Conservation (phyloP, 1,140 invertebrate genomes). For the Papilio glaucus region DNA sequence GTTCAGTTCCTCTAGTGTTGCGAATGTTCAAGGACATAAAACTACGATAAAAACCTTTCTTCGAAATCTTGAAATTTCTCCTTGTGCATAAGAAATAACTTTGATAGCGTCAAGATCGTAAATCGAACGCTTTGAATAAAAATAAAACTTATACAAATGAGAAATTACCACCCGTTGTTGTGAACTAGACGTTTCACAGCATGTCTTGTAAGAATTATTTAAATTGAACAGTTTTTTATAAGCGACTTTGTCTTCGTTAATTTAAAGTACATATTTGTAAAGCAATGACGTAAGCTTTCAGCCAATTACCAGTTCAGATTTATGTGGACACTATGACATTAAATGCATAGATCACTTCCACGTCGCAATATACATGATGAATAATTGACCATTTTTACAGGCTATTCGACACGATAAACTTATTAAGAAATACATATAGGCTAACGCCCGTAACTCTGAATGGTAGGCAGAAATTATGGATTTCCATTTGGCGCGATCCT, state of each 20-base stretch:
- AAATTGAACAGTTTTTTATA: background rate
- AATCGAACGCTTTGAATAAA: conserved; percentile 39
- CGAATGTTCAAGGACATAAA: too few relatives aligned
- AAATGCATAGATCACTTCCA: conserved; percentile 61
- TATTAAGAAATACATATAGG: too few relatives aligned
- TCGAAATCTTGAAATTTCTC: background rate
- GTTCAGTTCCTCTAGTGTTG: too few relatives aligned
- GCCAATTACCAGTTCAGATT: conserved; percentile 53
- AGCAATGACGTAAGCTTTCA: conserved; percentile 41
- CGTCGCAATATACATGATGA: too few relatives aligned
- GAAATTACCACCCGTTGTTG: conserved; percentile 66
- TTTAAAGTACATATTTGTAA: conserved; percentile 44
- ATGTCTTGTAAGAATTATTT: conserved; percentile 12
- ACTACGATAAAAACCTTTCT: too few relatives aligned
- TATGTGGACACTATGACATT: conserved; percentile 52
- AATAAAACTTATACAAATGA: conserved; percentile 76
- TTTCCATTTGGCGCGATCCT: too few relatives aligned
- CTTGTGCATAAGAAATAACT: conserved; percentile 12
- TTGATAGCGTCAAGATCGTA: background rate
- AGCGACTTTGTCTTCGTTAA: conserved; percentile 21
- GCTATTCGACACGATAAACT: too few relatives aligned
- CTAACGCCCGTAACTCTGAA: too few relatives aligned
- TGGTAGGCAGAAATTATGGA: too few relatives aligned
- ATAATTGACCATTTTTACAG: too few relatives aligned
- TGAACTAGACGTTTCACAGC: conserved; percentile 49